Evolutionary conservation across 2,888 invertebrate species (phyloP).

Genomic region (Bugula neritina): DNA sequence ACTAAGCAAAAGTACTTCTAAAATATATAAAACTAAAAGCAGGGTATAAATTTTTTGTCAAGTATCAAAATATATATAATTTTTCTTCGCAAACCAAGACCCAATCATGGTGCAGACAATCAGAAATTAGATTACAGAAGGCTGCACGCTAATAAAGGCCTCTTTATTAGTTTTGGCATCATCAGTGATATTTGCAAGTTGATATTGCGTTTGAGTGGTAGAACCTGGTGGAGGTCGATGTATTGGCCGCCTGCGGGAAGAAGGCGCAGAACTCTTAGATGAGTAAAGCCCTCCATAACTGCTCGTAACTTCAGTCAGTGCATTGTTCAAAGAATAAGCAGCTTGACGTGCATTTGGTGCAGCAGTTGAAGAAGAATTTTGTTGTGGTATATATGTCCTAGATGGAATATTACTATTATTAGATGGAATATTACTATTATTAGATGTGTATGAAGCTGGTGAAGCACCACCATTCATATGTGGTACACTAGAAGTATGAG

Average conservation of each 20-base stretch:
- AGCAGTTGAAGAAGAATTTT: not conserved
- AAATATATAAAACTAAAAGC: too few species aligned
- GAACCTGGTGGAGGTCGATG: not conserved
- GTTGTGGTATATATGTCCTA: not conserved
- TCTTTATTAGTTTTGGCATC: constrained; percentile 14
- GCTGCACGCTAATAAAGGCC: constrained; percentile 4
- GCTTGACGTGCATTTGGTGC: not conserved
- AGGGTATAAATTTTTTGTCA: too few species aligned
- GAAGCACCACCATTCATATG: too few species aligned
- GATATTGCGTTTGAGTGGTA: not conserved
- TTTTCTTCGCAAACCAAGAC: too few species aligned
- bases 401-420: not conserved
- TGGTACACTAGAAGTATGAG: too few species aligned
- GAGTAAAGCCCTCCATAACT: constrained; percentile 23
- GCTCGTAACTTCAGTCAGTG: constrained; percentile 14
- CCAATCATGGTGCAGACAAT: too few species aligned
- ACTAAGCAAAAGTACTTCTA: too few species aligned
- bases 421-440: not conserved
- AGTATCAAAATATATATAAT: too few species aligned
- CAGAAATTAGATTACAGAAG: constrained; percentile 16
- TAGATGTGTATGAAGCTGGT: constrained; percentile 25
- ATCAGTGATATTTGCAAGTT: constrained; percentile 10
- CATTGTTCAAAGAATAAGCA: not conserved
- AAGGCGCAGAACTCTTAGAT: not conserved
- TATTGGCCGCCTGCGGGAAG: not conserved